phyloP scores from a whole-genome alignment of 2,113 vertebrate genomes.

The Ictalurus punctatus region DNA sequence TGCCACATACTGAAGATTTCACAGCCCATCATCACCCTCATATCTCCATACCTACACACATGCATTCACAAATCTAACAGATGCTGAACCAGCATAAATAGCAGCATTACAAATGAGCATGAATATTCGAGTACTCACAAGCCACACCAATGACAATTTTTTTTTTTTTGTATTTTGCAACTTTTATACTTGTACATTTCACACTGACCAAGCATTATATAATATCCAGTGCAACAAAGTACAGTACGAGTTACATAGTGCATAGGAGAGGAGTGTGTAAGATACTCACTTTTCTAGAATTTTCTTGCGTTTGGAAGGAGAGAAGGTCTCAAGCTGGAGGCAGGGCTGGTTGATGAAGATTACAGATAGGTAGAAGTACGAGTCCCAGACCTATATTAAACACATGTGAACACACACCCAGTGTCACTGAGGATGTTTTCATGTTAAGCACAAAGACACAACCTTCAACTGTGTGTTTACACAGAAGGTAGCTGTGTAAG shows the following conservation, averaged over 20 bases:
- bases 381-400: constrained; percentile 90
- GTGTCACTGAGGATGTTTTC: background rate
- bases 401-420: constrained; percentile 53
- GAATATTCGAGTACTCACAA: background rate
- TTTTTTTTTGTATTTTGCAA: background rate
- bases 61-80: background rate
- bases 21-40: constrained; percentile 99
- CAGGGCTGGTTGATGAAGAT: constrained; percentile 99
- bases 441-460: background rate
- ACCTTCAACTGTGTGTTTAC: background rate
- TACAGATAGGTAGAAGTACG: constrained; percentile 96
- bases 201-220: background rate
- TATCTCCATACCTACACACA: constrained; percentile 89
- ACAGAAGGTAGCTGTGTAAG: background rate
- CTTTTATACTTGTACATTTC: background rate
- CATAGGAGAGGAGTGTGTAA: background rate
- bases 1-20: constrained; percentile 99
- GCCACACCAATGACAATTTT: background rate
- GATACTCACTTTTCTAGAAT: constrained; percentile 92
- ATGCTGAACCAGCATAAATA: background rate
- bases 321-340: constrained; percentile 95
- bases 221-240: background rate
- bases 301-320: constrained; percentile 96
- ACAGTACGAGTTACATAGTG: background rate
- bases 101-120: background rate